Evolutionary conservation across 37 sponge, comb jelly and placozoan genomes (phyloP), one percentile per base, ranked within the genome.

Genomic region (Crambe crambe): DNA sequence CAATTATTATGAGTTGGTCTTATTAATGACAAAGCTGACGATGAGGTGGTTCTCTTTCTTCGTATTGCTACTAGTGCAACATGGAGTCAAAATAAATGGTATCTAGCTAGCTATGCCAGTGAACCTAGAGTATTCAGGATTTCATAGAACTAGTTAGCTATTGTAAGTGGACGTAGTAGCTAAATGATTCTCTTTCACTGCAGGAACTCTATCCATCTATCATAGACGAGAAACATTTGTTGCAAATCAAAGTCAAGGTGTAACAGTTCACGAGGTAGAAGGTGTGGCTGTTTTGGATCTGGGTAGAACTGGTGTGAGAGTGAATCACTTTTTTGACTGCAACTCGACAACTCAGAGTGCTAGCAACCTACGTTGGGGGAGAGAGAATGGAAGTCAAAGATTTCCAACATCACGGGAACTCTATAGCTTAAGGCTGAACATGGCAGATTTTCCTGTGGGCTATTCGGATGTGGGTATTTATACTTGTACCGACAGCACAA

Each of bases 271-370:
- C 12, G 12, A 47, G 1, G 81, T 86, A 2, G 88, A 72, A 35
- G 77, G 77, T 26, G 64, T 87, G 40, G 82, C 83, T 27, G 51
- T 78, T 3, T 27, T 68, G 6, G 77, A 66, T 8, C 59, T 75
- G 1, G 84, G 77, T 6, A 73, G n/a, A n/a, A n/a, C n/a, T n/a
- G n/a, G 83, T 20, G 70, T 15, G 2, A 6, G 1, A 27, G 35
- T 47, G 3, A 6, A 56, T 65, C 71, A 75, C 31, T 62, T 69
- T 70, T 81, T 82, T 56, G 73, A 74, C 63, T 86, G 87, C 61
- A 79, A 65, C 58, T 64, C 80, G 32, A 80, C 80, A 15, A 17
- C 37, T 25, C 59, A 71, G 37, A 37, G 42, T 54, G 62, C 72
- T 10, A 30, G 26, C 43, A 61, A 67, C 10, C 27, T 86, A 2